Evolutionary conservation across 2,797 vertebrate species (phyloP).

Genomic region (Florisuga fusca): DNA sequence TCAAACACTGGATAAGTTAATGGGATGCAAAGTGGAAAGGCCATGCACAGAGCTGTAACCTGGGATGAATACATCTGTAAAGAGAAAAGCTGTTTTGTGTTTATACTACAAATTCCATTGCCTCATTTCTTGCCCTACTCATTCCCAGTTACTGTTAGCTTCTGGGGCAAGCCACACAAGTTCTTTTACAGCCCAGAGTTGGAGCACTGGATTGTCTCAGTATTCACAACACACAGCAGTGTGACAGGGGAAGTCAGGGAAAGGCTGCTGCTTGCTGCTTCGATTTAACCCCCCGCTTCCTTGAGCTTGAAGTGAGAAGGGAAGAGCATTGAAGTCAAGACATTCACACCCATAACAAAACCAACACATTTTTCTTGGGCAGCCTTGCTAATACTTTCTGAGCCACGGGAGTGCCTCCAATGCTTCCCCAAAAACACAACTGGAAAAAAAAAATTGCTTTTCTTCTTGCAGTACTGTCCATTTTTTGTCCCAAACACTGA

Average conservation of each 20-base stretch:
- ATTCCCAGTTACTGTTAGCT: not conserved
- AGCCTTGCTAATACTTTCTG: not conserved
- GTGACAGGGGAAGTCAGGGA: not conserved
- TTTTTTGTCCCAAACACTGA: not conserved
- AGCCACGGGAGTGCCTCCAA: not conserved
- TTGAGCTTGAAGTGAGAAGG: not conserved
- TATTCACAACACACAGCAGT: not conserved
- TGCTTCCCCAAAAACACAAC: not conserved
- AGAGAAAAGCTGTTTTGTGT: not conserved
- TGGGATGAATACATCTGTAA: not conserved
- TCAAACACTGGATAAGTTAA: not conserved
- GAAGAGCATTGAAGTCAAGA: not conserved
- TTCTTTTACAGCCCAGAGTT: not conserved
- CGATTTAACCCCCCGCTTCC: not conserved
- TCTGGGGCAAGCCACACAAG: not conserved
- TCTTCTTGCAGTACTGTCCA: not conserved
- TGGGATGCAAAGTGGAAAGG: not conserved
- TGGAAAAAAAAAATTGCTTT: fast-evolving
- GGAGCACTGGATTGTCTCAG: not conserved
- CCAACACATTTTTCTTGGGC: fast-evolving
- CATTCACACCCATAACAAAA: not conserved
- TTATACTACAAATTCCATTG: not conserved
- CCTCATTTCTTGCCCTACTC: not conserved
- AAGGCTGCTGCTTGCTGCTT: not conserved
- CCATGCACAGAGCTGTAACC: not conserved